These are phyloP conservation scores for Scomber scombrus DNA, from an alignment of 2,113 vertebrate genomes.

Conservation along the genomic window DNA sequence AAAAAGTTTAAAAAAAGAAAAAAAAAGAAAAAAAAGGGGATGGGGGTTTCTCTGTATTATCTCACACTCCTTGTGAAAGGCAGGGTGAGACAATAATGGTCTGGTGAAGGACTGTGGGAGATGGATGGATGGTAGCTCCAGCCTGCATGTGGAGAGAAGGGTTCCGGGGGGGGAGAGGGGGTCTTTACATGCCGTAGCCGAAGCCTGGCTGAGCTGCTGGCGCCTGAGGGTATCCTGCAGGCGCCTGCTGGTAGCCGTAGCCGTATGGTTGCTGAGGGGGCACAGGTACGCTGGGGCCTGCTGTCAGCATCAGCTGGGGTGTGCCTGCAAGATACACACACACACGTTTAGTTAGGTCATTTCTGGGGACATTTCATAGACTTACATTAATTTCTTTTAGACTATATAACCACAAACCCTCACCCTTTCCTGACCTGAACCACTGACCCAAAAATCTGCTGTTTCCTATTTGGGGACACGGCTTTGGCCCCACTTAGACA, in stretches of 20 bases:
- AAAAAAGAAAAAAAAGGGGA: slow-evolving; percentile 80
- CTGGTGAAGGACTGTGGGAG: slow-evolving; percentile 90
- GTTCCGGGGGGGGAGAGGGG: slow-evolving; percentile 56
- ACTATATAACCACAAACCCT: too few relatives aligned
- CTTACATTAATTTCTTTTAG: too few relatives aligned
- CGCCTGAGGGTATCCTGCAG: slow-evolving; percentile 87
- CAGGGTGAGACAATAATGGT: slow-evolving; percentile 85
- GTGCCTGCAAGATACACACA: slow-evolving; percentile 86
- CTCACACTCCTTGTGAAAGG: slow-evolving; percentile 80
- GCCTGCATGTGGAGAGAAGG: slow-evolving; percentile 70
- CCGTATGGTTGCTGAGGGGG: slow-evolving; percentile 94
- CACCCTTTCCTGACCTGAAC: too few relatives aligned
- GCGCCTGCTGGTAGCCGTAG: slow-evolving; percentile 96
- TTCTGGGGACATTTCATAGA: too few relatives aligned
- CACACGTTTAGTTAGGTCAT: not conserved
- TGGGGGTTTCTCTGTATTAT: slow-evolving; percentile 74
- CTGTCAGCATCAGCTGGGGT: slow-evolving; percentile 98
- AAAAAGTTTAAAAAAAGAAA: slow-evolving; percentile 83
- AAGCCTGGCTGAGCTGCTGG: slow-evolving; percentile 92
- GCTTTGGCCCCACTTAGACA: too few relatives aligned
- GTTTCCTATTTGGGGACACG: too few relatives aligned
- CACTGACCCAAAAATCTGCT: too few relatives aligned
- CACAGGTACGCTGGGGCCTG: slow-evolving; percentile 95
- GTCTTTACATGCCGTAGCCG: slow-evolving; percentile 95
- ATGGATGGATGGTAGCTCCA: slow-evolving; percentile 81